phyloP scores from a whole-genome alignment of 2,888 invertebrate genomes.

The Tiphia femorata region DNA sequence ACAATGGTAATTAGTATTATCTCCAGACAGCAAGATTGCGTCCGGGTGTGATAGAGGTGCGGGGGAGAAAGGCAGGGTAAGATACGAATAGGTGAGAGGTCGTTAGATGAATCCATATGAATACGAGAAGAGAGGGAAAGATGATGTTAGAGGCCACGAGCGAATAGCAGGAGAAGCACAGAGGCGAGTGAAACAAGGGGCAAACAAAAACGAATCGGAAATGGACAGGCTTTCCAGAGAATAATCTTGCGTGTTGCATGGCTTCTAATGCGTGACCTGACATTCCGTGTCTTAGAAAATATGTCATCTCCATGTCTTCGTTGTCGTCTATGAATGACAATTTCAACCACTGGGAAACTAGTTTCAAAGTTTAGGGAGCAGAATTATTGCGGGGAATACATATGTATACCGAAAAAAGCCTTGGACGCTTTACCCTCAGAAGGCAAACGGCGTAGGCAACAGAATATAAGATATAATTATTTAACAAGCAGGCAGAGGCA shows the following conservation, averaged over 20 bases:
- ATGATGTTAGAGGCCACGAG: no score
- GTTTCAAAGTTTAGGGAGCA: no score
- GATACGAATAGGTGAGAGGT: slow-evolving; percentile 28
- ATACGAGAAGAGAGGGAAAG: not conserved
- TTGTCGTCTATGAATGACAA: slow-evolving; percentile 37
- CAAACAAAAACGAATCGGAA: no score
- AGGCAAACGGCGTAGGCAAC: no score
- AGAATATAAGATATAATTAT: no score
- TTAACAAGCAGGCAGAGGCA: no score
- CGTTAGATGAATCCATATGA: no score
- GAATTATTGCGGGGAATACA: no score
- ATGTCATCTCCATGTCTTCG: slow-evolving; percentile 41
- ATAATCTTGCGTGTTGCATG: slow-evolving; percentile 41
- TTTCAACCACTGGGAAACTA: slow-evolving; percentile 36
- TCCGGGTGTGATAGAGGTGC: slow-evolving; percentile 13
- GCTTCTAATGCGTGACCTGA: slow-evolving; percentile 40
- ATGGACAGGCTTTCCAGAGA: slow-evolving; percentile 41
- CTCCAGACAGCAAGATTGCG: slow-evolving; percentile 54
- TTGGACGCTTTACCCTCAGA: no score
- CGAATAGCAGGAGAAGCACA: no score
- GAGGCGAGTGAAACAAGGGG: no score
- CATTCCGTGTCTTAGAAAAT: slow-evolving; percentile 48
- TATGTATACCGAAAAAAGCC: no score
- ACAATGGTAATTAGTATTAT: slow-evolving; percentile 61
- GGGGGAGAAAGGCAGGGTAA: slow-evolving; percentile 27